Base-by-base conservation (phyloP, 1,140 invertebrate species). In the Procambarus virginalis region DNA sequence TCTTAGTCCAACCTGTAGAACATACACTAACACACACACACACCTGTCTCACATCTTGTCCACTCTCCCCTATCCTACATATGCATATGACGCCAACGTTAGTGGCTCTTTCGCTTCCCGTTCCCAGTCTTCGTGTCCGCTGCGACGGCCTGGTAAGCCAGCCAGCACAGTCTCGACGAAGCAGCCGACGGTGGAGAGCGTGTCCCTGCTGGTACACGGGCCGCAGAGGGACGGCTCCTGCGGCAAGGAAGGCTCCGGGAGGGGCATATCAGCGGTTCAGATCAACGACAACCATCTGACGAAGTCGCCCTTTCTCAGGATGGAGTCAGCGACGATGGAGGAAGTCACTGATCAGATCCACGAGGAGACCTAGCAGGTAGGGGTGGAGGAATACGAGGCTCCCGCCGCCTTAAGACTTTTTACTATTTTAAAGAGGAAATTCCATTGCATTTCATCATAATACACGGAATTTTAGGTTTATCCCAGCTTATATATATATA, bases 131-230 rank as follows among this genome's bases (percentile, higher is more conserved):
- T 49, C 45, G 22, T 70, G 81, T 60, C 22, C 64, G 3, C 10
- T 83, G 8, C 46, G 55, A 45, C 45, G 58, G 1, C 17, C 45
- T 3, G 60, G 55, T 46, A 49, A n/a, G 22, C 3, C 55, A 55
- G 22, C 22, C n/a, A 9, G 84, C n/a, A 22, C 73, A 5, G 84
- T 22, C 5, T 22, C 49, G 8, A 34, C 51, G 73, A 51, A 9
- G 12, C 70, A 70, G 46, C 51, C 70, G 2, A 49, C 75, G 49
- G 84, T 77, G 73, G 84, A 85, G 84, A 76, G 84, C 51, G 70
- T 85, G 49, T 85, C 84, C 73, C 64, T 85, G 51, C 84, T 85
- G 17, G 73, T 85, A 10, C 75, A 85, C 51, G 22, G 49, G 14
- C 84, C 78, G 8, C 10, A 17, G 20, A 51, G 55, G 9, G 78